Conservation (phyloP, 1,140 invertebrate genomes). For the Oreohelix idahoensis region DNA sequence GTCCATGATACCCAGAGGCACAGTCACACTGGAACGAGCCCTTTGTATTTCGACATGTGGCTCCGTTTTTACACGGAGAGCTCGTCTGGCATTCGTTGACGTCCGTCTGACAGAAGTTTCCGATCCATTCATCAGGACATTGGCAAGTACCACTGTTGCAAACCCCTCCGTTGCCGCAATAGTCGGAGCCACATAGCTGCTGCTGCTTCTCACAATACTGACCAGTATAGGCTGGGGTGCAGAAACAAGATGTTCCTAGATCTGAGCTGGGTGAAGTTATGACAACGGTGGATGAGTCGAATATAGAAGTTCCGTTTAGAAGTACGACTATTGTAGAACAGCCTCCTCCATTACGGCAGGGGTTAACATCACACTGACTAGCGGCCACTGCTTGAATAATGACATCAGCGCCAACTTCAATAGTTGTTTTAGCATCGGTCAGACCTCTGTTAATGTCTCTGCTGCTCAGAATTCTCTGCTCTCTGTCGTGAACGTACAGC, state of each 20-base stretch:
- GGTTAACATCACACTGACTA: conserved; percentile 19
- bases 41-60: conserved; percentile 62
- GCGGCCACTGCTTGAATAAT: conserved; percentile 47
- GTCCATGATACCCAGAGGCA: conserved; percentile 88
- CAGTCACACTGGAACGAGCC: conserved; percentile 86
- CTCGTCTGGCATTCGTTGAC: conserved; percentile 86
- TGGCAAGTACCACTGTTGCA: conserved; percentile 87
- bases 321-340: conserved; percentile 78
- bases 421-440: conserved; percentile 7
- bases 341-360: conserved; percentile 55
- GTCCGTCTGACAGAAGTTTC: conserved; percentile 87
- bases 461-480: conserved; percentile 19
- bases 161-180: conserved; percentile 93
- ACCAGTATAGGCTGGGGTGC: conserved; percentile 89
- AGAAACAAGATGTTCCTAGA: conserved; percentile 90
- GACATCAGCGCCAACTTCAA: conserved; percentile 48
- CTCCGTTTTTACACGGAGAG: conserved; percentile 69
- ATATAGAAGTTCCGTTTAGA: conserved; percentile 81
- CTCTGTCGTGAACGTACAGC: conserved; percentile 39
- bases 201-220: conserved; percentile 83
- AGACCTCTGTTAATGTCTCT: conserved; percentile 25
- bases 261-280: conserved; percentile 94
- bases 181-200: conserved; percentile 86
- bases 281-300: conserved; percentile 83
- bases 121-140: conserved; percentile 81